phyloP scores from a whole-genome alignment of 2,797 vertebrate species.

The Potorous gilbertii region DNA sequence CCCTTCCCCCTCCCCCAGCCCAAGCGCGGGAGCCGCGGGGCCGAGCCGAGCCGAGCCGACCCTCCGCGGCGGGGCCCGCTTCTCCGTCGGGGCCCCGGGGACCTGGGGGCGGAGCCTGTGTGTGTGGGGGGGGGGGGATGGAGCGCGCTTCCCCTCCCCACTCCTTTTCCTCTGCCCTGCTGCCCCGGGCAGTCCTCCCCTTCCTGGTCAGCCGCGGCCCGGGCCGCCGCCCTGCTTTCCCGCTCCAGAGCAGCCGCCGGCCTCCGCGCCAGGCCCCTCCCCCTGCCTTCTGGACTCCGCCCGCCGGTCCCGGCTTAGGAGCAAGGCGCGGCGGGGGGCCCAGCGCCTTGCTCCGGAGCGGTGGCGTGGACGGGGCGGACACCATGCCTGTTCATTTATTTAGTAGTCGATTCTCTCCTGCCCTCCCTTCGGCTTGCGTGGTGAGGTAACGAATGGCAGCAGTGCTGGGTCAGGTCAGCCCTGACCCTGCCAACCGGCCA shows the following conservation, averaged over 20 bases:
- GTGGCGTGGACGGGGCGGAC: too few species aligned
- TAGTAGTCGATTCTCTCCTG: background rate
- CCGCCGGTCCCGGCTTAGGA: background rate
- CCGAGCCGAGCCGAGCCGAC: fast-evolving
- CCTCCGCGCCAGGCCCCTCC: background rate
- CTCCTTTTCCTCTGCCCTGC: background rate
- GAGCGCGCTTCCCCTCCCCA: background rate
- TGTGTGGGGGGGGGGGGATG: background rate
- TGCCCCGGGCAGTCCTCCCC: background rate
- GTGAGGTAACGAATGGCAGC: background rate
- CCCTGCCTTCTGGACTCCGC: fast-evolving
- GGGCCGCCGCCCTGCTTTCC: too few species aligned
- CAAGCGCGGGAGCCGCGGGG: background rate
- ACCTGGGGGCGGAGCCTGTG: background rate
- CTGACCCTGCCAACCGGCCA: background rate
- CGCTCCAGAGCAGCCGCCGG: background rate
- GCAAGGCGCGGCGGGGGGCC: background rate
- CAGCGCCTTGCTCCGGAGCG: too few species aligned
- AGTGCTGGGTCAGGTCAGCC: background rate
- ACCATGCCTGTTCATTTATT: background rate
- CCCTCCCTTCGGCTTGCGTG: background rate
- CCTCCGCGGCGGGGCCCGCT: background rate
- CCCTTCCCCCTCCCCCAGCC: too few species aligned
- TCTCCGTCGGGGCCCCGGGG: background rate
- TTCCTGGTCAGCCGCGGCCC: too few species aligned